phyloP scores from a whole-genome alignment of 2,113 vertebrate genomes.

The Strix aluco region DNA sequence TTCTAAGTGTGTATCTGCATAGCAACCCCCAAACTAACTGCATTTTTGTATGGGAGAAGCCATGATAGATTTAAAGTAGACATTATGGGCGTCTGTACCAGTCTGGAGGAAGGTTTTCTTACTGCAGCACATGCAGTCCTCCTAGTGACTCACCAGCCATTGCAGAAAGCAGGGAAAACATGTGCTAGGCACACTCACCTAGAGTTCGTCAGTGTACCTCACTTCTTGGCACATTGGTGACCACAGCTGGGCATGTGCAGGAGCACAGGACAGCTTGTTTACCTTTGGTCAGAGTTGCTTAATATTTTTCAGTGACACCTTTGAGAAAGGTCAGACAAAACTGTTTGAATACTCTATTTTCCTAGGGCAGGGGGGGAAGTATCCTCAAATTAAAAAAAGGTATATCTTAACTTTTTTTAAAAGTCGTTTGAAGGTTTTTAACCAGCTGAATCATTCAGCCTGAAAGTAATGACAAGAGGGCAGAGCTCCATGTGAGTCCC shows the following conservation, averaged over 20 bases:
- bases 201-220: not conserved
- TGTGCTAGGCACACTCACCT: not conserved
- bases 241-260: not conserved
- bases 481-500: not conserved
- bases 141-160: not conserved
- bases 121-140: not conserved
- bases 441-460: not conserved
- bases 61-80: not conserved
- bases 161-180: not conserved
- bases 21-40: not conserved
- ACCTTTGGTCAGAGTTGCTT: not conserved
- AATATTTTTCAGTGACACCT: not conserved
- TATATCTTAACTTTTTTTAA: not conserved
- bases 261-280: not conserved
- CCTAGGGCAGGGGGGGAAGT: not conserved
- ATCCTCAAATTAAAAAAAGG: not conserved
- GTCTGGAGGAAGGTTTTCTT: not conserved
- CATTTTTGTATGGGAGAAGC: not conserved
- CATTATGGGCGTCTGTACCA: accelerated
- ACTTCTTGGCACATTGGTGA: not conserved
- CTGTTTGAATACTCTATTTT: not conserved
- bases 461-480: not conserved
- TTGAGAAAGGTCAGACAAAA: not conserved
- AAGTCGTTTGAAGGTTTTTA: not conserved
- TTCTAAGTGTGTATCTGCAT: not conserved